phyloP scores from a whole-genome alignment of 2,888 invertebrate species.

The Myopa tessellatipennis region DNA sequence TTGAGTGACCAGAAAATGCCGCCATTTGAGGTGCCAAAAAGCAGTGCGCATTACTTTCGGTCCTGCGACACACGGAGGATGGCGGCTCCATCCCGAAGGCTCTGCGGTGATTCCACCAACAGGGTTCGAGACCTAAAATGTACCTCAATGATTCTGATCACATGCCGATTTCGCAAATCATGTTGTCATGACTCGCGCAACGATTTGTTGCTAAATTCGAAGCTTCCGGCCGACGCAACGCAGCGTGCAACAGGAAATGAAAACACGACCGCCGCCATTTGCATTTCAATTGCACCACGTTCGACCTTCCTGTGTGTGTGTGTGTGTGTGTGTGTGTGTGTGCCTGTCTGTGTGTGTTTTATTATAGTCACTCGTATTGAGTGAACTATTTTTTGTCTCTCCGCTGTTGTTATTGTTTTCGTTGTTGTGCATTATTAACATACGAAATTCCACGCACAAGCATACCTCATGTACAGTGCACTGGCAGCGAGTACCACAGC shows the following conservation, averaged over 20 bases:
- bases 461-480: not conserved
- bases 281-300: slow-evolving; percentile 19
- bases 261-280: slow-evolving; percentile 18
- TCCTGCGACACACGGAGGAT: no score
- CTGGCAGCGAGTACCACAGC: not conserved
- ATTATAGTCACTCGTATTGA: no score
- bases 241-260: slow-evolving; percentile 28
- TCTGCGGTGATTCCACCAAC: no score
- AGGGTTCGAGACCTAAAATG: no score
- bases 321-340: no score
- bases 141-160: slow-evolving; percentile 1
- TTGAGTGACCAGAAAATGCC: no score
- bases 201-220: slow-evolving; percentile 14
- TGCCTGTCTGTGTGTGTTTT: no score
- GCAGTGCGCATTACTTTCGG: no score
- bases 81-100: no score
- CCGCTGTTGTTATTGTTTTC: not conserved
- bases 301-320: not conserved
- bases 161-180: not conserved
- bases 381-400: not conserved
- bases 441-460: not conserved
- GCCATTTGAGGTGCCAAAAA: no score
- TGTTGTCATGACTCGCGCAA: not conserved
- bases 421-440: slow-evolving; percentile 12
- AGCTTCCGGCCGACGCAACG: slow-evolving; percentile 9